Evolutionary conservation across 2,113 vertebrate genomes (phyloP).

Genomic region (Echinops telfairi): DNA sequence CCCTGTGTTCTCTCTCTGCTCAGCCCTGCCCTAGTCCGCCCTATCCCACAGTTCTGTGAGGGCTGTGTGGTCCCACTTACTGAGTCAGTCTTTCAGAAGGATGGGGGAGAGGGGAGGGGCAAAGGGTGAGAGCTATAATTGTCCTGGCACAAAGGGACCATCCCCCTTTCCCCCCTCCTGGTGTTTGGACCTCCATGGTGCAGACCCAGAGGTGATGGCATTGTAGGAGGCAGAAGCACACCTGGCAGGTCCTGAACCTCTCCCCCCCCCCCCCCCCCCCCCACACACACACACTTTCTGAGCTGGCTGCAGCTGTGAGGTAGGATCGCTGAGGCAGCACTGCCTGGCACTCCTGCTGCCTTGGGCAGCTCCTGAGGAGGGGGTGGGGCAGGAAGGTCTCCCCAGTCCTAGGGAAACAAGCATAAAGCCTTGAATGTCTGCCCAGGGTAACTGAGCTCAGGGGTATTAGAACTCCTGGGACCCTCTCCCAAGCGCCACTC

Average conservation of each 20-base stretch:
- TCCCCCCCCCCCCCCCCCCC: not conserved
- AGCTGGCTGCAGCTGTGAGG: conserved; percentile 38
- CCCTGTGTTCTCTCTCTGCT: conserved; percentile 16
- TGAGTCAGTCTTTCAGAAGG: not conserved
- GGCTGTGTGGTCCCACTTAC: not conserved
- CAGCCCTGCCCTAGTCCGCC: not conserved
- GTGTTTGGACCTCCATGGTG: not conserved
- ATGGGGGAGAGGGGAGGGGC: not conserved
- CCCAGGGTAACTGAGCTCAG: not conserved
- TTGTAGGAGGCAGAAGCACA: not conserved
- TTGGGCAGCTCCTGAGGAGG: not conserved
- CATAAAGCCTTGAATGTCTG: not conserved
- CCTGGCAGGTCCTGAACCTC: not conserved
- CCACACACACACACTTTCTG: conserved; percentile 46
- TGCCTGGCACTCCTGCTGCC: not conserved
- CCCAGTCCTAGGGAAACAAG: not conserved
- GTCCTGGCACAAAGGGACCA: not conserved
- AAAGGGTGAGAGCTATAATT: not conserved
- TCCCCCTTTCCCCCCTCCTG: not conserved
- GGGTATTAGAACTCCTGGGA: not conserved
- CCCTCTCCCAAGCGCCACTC: not conserved
- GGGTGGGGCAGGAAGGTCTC: not conserved
- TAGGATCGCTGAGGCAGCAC: conserved; percentile 63
- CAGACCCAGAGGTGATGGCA: conserved; percentile 5
- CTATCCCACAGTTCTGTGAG: not conserved